phyloP scores from a whole-genome alignment of 1,140 invertebrate genomes.

The Habropoda laboriosa region DNA sequence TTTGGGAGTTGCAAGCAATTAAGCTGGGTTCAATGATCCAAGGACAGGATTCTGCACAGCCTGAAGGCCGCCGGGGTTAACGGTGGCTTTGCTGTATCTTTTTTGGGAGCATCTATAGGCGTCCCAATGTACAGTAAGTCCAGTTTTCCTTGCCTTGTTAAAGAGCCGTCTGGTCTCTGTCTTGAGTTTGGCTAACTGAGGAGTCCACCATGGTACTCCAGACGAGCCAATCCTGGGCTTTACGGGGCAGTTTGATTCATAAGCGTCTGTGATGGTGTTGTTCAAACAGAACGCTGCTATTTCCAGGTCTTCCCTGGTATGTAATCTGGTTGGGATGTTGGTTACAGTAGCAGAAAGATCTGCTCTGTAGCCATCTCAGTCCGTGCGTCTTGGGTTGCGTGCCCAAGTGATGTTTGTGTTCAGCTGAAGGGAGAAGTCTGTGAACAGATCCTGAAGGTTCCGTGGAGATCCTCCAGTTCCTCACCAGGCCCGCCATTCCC shows the following conservation, averaged over 20 bases:
- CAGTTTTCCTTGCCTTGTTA: too few species aligned
- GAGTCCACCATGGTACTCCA: too few species aligned
- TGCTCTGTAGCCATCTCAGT: not conserved
- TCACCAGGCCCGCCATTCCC: not conserved
- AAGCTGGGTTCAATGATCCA: not conserved
- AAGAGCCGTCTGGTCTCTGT: too few species aligned
- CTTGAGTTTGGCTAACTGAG: too few species aligned
- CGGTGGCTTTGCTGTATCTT: too few species aligned
- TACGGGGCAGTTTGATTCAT: not conserved
- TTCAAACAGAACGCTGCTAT: not conserved
- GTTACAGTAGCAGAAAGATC: not conserved
- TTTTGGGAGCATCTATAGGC: too few species aligned
- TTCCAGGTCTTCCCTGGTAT: not conserved
- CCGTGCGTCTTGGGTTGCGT: not conserved
- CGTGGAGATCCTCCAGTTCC: not conserved
- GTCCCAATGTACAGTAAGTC: too few species aligned
- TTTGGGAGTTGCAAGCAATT: not conserved
- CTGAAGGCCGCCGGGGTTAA: too few species aligned
- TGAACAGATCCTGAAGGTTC: slow-evolving; percentile 1
- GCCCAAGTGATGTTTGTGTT: not conserved
- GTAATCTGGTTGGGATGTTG: not conserved
- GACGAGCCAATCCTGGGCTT: not conserved
- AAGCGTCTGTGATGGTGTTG: not conserved
- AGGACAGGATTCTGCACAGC: not conserved
- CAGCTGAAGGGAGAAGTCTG: not conserved